Evolutionary conservation across 2,797 vertebrate species (phyloP), one percentile per base, ranked within the genome.

Genomic region (Smutsia temminckii): DNA sequence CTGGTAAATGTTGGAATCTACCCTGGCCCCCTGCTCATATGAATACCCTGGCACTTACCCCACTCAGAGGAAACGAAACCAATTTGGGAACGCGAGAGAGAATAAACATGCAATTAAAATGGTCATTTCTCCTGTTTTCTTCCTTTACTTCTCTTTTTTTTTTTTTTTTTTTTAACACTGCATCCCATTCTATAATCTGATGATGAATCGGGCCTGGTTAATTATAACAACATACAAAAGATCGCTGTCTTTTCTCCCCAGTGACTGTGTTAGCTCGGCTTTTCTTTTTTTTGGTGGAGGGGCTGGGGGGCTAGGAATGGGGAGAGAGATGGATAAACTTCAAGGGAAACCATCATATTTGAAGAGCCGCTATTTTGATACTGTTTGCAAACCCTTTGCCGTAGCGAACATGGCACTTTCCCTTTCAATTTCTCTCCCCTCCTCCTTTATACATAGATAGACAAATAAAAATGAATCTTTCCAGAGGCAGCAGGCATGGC

Each of bases 381-480:
- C 92, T 97, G 94, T 98, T 98, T 98, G 97, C 93, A 98, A 97
- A 97, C 66, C 89, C 94, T 98, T 95, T 91, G 90, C 96, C 85
- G 95, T 86, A 97, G 72, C 85, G 89, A 98, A 96, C 0, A 1
- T 96, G 95, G 95, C 61, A 95, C 97, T 97, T 98, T 98, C 95
- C 97, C 95, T 98, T 97, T 97, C 98, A 84, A 93, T 98, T 97
- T 97, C 95, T 98, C 95, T 97, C 74, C 96, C 97, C 97, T 97
- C 81, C 53, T 96, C 87, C 95, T 92, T 97, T 97, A 97, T 95
- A 97, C 91, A 95, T 96, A 98, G 95, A 97, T 97, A 98, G 97
- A 97, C 96, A 98, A 98, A 98, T 97, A 98, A 98, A 98, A 98
- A 97, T 93, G 46, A 98, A 97, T 97, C 91, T 97, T 98, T 97